Evolutionary conservation across 2,888 invertebrate genomes (phyloP).

Genomic region (Boloria euphrosyne): DNA sequence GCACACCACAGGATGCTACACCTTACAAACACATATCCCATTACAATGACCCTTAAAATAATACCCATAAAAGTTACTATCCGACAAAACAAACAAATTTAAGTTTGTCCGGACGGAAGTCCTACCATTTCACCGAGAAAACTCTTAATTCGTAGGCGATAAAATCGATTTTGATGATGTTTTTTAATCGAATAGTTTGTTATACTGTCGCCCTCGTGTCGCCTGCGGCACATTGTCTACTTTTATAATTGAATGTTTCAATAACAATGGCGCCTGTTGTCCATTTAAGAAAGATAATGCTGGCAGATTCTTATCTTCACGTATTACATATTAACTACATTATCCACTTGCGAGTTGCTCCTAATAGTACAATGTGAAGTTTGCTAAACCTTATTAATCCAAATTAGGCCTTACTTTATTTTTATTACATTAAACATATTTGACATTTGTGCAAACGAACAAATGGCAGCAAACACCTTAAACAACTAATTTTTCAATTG

Average conservation of each 20-base stretch:
- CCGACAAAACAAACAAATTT: not conserved
- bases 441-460: too few species aligned
- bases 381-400: too few species aligned
- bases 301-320: conserved; percentile 14
- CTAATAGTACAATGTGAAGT: too few species aligned
- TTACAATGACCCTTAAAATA: conserved; percentile 31
- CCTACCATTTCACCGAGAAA: conserved; percentile 27
- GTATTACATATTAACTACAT: conserved; percentile 8
- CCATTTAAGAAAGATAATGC: conserved; percentile 35
- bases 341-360: not conserved
- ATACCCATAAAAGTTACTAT: conserved; percentile 40
- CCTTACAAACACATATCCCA: conserved; percentile 37
- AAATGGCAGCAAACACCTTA: too few species aligned
- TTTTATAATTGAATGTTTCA: conserved; percentile 43
- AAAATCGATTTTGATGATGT: conserved; percentile 34
- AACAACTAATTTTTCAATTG: too few species aligned
- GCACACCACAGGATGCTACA: conserved; percentile 60
- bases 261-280: conserved; percentile 37
- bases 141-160: conserved; percentile 31
- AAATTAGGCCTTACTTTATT: too few species aligned
- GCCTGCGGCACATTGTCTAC: conserved; percentile 45
- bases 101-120: conserved; percentile 29
- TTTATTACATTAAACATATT: too few species aligned
- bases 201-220: conserved; percentile 38
- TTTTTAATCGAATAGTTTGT: conserved; percentile 26